Evolutionary conservation across 2,113 vertebrate species (phyloP), one percentile per base, ranked within the genome.

Genomic region (Heloderma charlesbogerti): DNA sequence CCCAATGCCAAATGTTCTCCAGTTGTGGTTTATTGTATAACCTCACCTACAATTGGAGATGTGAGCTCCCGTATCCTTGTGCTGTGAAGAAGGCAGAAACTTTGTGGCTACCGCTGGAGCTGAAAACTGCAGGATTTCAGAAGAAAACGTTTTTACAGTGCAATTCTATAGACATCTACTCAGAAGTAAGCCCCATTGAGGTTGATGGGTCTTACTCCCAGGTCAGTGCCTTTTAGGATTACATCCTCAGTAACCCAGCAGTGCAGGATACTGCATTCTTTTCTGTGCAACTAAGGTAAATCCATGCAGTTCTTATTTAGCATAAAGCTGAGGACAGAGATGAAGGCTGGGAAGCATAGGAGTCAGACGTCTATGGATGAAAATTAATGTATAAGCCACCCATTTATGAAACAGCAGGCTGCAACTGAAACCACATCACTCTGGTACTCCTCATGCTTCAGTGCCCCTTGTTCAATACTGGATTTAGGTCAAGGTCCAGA

Each of bases 401-500:
- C 79, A 40, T 12, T 54, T 54, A 75, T 37, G 66, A 82, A 82
- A 69, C 45, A 89, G 84, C 84, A 67, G 57, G 60, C 40, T 60
- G 57, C 78, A 63, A 81, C 54, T 31, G 67, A 79, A 81, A 92
- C 40, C 67, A 66, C 4, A 74, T 40, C 48, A 54, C 37, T 72
- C 83, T 37, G 25, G 16, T 84, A 22, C 60, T 79, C 37, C 60
- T 91, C 72, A 92, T 37, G 63, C 87, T 81, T 80, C 69, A 75
- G n/a, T 89, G 88, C 34, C 60, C 34, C 37, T 81, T 89, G 84
- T 86, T 92, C 91, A 82, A 81, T 75, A 51, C n/a, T 66, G 69
- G 84, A 92, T 92, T 87, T 74, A 89, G 69, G 43, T 82, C 84
- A 92, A 86, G 82, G 57, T 82, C 88, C 43, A 80, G 74, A 85